phyloP scores from a whole-genome alignment of 2,888 invertebrate genomes.

The Drosophila paracracens region DNA sequence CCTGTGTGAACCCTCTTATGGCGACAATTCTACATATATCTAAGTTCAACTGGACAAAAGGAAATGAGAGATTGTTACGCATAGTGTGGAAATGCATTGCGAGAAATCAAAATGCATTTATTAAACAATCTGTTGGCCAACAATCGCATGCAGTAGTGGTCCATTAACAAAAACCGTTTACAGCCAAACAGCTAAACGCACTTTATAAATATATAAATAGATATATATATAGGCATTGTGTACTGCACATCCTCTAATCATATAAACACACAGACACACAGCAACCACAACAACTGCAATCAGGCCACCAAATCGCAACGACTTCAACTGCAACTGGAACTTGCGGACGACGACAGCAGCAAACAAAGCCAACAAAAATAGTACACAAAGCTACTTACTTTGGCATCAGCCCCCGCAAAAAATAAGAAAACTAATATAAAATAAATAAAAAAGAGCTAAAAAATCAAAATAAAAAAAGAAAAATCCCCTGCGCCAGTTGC shows the following conservation, averaged over 20 bases:
- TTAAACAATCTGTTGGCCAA: slow-evolving; percentile 39
- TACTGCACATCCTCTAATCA: slow-evolving; percentile 47
- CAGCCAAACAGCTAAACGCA: slow-evolving; percentile 7
- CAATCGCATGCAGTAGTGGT: slow-evolving; percentile 39
- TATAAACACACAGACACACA: slow-evolving; percentile 12
- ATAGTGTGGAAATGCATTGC: background rate
- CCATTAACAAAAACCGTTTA: slow-evolving; percentile 48
- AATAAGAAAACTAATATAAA: slow-evolving; percentile 54
- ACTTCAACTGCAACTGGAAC: slow-evolving; percentile 40
- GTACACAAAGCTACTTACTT: slow-evolving; percentile 75
- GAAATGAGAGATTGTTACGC: slow-evolving; percentile 1
- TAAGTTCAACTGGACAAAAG: background rate
- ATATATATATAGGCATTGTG: background rate
- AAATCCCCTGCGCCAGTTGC: slow-evolving; percentile 45
- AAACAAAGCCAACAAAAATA: slow-evolving; percentile 49
- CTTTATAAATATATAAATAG: background rate
- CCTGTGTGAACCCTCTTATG: slow-evolving; percentile 1
- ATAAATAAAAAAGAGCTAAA: slow-evolving; percentile 50
- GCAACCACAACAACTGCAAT: slow-evolving; percentile 47
- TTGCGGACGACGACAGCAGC: slow-evolving; percentile 46
- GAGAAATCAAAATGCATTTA: slow-evolving; percentile 56
- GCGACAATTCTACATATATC: background rate
- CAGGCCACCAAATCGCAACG: slow-evolving; percentile 59
- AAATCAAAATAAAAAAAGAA: slow-evolving; percentile 37
- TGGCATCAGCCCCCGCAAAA: slow-evolving; percentile 72